Evolutionary conservation across 1,140 invertebrate species (phyloP).

Genomic region (Sarcophaga bullata): DNA sequence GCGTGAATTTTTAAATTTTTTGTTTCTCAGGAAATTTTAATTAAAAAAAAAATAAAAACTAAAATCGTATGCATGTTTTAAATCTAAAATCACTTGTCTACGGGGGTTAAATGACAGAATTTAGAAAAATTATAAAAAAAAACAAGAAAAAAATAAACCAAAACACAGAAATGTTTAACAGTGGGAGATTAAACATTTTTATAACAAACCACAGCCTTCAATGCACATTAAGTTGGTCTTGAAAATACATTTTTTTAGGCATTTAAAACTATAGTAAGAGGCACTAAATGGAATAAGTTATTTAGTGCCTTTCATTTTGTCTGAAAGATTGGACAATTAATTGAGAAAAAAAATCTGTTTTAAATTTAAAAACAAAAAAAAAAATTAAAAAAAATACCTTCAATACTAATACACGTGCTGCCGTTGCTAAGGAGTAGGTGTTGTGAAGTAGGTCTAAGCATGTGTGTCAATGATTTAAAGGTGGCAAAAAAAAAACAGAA

Average conservation of each 20-base stretch:
- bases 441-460: not conserved
- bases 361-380: no score
- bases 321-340: not conserved
- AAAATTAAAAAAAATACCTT: not conserved
- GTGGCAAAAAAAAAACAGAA: not conserved
- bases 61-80: not conserved
- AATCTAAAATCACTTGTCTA: not conserved
- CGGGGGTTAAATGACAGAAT: not conserved
- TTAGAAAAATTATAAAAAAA: no score
- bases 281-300: no score
- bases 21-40: not conserved
- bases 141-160: not conserved
- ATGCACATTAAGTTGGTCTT: not conserved
- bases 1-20: not conserved
- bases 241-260: no score
- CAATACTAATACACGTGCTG: not conserved
- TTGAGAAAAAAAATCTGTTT: no score
- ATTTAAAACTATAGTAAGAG: no score
- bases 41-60: not conserved
- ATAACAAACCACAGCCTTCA: not conserved
- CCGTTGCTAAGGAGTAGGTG: not conserved
- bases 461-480: not conserved
- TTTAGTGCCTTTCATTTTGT: not conserved
- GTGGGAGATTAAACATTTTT: not conserved
- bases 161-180: not conserved